phyloP scores from a whole-genome alignment of 2,113 vertebrate species.

The Syngnathoides biaculeatus region DNA sequence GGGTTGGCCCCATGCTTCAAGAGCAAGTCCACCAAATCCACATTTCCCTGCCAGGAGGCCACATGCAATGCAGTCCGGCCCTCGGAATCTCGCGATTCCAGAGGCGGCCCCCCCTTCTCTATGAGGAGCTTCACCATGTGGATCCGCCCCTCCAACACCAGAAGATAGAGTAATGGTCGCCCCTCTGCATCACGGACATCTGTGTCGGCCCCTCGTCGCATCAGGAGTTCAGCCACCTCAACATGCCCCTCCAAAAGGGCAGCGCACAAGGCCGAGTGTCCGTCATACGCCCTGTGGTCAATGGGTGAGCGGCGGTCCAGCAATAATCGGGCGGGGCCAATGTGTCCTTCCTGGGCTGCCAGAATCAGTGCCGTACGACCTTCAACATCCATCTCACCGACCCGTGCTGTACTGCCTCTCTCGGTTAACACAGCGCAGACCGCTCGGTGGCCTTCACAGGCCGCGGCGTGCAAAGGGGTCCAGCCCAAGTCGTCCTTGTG shows the following conservation, averaged over 20 bases:
- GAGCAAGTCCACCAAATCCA: conserved; percentile 65
- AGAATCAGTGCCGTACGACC: conserved; percentile 74
- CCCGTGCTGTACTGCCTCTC: conserved; percentile 73
- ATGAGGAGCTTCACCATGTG: conserved; percentile 71
- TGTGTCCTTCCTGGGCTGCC: conserved; percentile 79
- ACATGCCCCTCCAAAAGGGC: conserved; percentile 69
- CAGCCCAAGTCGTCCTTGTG: conserved; percentile 80
- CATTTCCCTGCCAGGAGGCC: conserved; percentile 73
- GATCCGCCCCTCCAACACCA: conserved; percentile 69
- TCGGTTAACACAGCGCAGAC: conserved; percentile 72
- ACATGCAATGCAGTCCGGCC: conserved; percentile 77
- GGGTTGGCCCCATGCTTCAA: conserved; percentile 70
- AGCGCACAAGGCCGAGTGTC: conserved; percentile 71
- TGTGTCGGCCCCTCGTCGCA: conserved; percentile 72
- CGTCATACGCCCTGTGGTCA: conserved; percentile 72
- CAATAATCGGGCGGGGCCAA: conserved; percentile 63
- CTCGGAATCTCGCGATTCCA: conserved; percentile 74
- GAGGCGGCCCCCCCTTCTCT: conserved; percentile 70
- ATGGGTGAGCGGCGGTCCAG: conserved; percentile 73
- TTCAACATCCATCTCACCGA: conserved; percentile 74
- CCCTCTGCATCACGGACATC: conserved; percentile 75
- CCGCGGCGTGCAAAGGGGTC: conserved; percentile 78
- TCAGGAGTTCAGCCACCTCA: conserved; percentile 70
- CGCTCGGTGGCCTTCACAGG: conserved; percentile 75
- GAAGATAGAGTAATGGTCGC: conserved; percentile 76